A percentile compares a stretch with the other conserved stretches of the same genome.
These are phyloP conservation scores for Bos indicus DNA, from an alignment of 2,113 vertebrate species.

Conservation along the genomic window DNA sequence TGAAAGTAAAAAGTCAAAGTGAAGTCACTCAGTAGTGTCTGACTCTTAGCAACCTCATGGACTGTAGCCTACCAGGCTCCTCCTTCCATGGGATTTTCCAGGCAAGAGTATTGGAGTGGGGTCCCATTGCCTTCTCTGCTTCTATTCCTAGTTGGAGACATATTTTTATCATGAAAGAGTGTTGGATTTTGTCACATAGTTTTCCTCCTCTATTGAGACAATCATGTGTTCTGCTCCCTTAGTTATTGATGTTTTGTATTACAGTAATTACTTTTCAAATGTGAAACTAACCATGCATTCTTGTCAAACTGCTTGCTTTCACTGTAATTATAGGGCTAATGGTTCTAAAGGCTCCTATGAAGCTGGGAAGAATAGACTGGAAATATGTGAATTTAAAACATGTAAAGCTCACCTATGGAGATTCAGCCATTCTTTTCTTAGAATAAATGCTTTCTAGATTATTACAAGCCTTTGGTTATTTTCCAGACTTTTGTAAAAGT, in stretches of 20 bases:
- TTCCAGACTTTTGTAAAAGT: not conserved
- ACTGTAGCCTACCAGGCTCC: no score
- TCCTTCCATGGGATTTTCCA: no score
- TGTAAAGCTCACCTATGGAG: not conserved
- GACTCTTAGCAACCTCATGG: no score
- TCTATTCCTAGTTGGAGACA: not conserved
- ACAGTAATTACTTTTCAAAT: not conserved
- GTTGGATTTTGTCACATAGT: not conserved
- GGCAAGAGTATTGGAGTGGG: no score
- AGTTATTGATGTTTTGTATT: not conserved
- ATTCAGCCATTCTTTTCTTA: not conserved
- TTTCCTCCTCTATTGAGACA: not conserved
- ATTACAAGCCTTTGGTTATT: not conserved
- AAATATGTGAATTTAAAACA: not conserved
- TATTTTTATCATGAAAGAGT: not conserved
- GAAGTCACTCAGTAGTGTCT: no score
- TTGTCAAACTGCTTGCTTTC: not conserved
- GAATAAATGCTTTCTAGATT: not conserved
- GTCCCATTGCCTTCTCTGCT: not conserved
- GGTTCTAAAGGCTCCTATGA: not conserved
- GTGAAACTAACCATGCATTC: not conserved
- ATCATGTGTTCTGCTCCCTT: not conserved
- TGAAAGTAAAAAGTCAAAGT: no score
- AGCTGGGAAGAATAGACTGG: not conserved
- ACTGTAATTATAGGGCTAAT: not conserved